Evolutionary conservation across 2,113 vertebrate genomes (phyloP).

Genomic region (Microtus montanus): DNA sequence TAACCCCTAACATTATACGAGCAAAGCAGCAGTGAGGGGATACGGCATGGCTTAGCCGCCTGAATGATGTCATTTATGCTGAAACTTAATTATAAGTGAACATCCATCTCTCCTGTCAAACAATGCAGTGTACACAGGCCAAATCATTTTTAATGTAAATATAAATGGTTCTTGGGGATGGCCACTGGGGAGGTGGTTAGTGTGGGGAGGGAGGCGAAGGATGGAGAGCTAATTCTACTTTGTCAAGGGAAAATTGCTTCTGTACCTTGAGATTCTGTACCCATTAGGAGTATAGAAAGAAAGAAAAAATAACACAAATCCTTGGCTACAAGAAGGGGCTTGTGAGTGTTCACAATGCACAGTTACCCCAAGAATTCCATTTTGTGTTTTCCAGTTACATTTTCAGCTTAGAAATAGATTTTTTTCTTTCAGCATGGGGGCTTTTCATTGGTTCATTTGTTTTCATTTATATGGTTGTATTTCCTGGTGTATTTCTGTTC

Average conservation of each 20-base stretch:
- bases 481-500: constrained; percentile 49
- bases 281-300: not conserved
- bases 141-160: constrained; percentile 82
- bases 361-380: not conserved
- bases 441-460: not conserved
- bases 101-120: constrained; percentile 80
- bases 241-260: constrained; percentile 52
- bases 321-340: not conserved
- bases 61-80: constrained; percentile 79
- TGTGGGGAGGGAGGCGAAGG: not conserved
- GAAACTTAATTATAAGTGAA: constrained; percentile 81
- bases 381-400: constrained; percentile 23
- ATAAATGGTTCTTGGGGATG: constrained; percentile 72
- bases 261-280: constrained; percentile 42
- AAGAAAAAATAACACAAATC: not conserved
- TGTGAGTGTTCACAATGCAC: not conserved
- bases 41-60: constrained; percentile 68
- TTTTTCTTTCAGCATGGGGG: not conserved
- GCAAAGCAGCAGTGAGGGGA: constrained; percentile 65
- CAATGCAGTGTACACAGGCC: constrained; percentile 75
- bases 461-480: not conserved
- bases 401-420: constrained; percentile 34
- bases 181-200: constrained; percentile 59
- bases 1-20: constrained; percentile 2
- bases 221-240: constrained; percentile 61